Evolutionary conservation across 2,888 invertebrate genomes (phyloP), one percentile per base, ranked within the genome.

Genomic region (Plagodis dolabraria): DNA sequence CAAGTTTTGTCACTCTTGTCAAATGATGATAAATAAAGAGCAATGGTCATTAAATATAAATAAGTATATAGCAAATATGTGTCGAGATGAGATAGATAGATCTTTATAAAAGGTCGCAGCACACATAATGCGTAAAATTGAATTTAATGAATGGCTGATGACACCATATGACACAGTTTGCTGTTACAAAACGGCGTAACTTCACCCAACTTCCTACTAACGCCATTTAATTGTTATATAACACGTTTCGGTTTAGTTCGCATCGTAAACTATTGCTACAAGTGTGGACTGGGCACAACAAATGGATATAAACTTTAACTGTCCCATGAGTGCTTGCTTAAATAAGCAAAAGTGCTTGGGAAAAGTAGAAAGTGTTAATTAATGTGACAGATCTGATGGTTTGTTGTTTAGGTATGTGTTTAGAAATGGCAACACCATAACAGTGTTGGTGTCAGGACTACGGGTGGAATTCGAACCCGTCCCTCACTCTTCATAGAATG

Each of bases 171-270:
- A 40, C 57, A 52, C 34, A 43, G 47, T 47, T 57, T 40, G 47
- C 57, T 58, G 48, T 58, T 53, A 38, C 52, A 58, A 60, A 48
- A 51, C 35, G 12, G 44, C 6, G 6, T 9, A 22, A 22, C 48
- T 35, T 10, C 43, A 43, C 50, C 33, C 9, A 48, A 46, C 53
- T 53, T 56, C 58, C 59, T 61, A 46, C 46, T 40, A 34, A 43
- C 33, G 48, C 51, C 48, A 52, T 43, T 56, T 53, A 51, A 55
- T 55, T 43, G 60, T 60, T 60, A 52, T 44, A 40, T 48, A 60
- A 60, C 40, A 45, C 36, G 50, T 33, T 50, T 54, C 47, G 59
- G 49, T 35, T 48, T 34, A 50, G 47, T 60, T 60, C 60, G 47
- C 60, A 60, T 51, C 55, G 33, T 60, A 34, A 55, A 35, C 50